A percentile compares a stretch with the other conserved stretches of the same genome.
Conservation (phyloP, 2,888 invertebrate genomes). For the Epistrophe eligans region DNA sequence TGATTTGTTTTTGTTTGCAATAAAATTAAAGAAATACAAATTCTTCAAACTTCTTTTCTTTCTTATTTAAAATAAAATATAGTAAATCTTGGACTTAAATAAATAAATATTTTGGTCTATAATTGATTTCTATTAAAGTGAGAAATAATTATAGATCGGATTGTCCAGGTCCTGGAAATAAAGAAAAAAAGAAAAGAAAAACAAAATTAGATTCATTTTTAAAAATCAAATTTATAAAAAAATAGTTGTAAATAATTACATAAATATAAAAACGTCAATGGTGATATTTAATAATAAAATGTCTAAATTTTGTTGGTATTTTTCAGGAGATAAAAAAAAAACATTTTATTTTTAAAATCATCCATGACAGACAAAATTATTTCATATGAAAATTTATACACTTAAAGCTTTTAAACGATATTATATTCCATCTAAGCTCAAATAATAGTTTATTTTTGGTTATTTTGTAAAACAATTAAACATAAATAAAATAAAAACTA, state of each 20-base stretch:
- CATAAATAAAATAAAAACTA: constrained; percentile 68
- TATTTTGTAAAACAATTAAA: constrained; percentile 33
- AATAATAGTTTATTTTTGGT: constrained; percentile 30
- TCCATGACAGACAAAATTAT: neutral
- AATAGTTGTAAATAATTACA: neutral
- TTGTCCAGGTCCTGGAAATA: constrained; percentile 86
- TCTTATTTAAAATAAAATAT: constrained; percentile 16
- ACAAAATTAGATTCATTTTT: neutral
- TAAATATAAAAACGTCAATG: neutral
- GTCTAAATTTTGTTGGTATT: neutral
- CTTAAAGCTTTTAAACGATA: constrained; percentile 64
- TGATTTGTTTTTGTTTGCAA: constrained; percentile 18
- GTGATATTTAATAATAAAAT: neutral
- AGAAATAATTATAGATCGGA: constrained; percentile 86
- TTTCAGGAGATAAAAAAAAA: neutral
- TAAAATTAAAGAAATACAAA: constrained; percentile 19
- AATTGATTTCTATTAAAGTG: constrained; percentile 83
- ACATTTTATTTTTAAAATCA: constrained; percentile 3
- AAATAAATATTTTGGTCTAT: constrained; percentile 78
- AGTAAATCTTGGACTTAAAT: constrained; percentile 65
- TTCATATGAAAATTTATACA: constrained; percentile 43
- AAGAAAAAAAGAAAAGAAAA: constrained; percentile 74
- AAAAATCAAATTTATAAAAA: neutral
- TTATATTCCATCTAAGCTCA: constrained; percentile 62
- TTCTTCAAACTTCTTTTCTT: constrained; percentile 21